Evolutionary conservation across 1,140 invertebrate species (phyloP).

Genomic region (Bombus huntii): DNA sequence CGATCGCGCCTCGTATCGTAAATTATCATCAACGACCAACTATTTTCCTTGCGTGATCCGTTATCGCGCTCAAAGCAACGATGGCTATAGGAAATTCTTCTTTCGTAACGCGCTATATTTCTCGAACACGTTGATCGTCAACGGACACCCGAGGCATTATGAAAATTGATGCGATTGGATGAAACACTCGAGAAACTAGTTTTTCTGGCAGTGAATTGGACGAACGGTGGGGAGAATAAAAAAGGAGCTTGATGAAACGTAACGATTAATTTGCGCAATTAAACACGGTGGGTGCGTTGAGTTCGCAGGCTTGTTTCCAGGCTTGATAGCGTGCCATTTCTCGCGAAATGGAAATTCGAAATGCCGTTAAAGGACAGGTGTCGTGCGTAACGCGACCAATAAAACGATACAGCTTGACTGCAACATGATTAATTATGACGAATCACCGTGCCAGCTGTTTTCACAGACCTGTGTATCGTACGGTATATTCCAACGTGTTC

Average conservation of each 20-base stretch:
- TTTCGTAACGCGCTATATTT: no score
- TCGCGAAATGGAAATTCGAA: constrained; percentile 1
- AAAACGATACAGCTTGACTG: constrained; percentile 43
- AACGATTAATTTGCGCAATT: constrained; percentile 1
- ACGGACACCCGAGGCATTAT: not conserved
- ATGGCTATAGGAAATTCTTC: not conserved
- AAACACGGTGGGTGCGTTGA: not conserved
- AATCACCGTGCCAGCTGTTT: constrained; percentile 16
- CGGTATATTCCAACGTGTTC: not conserved
- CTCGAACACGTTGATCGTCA: not conserved
- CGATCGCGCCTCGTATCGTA: not conserved
- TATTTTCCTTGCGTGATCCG: not conserved
- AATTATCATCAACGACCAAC: not conserved
- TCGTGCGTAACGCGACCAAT: constrained; percentile 39
- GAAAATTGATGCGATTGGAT: no score
- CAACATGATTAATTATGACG: constrained; percentile 56
- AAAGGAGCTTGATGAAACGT: not conserved
- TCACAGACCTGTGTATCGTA: not conserved
- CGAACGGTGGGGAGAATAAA: not conserved
- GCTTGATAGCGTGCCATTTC: not conserved
- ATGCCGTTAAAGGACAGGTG: not conserved
- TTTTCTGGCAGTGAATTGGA: not conserved
- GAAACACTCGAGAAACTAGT: not conserved
- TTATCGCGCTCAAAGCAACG: not conserved
- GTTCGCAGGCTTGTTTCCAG: not conserved